These are phyloP conservation scores for Peucedramus taeniatus DNA, from an alignment of 2,113 vertebrate species.

Conservation along the genomic window DNA sequence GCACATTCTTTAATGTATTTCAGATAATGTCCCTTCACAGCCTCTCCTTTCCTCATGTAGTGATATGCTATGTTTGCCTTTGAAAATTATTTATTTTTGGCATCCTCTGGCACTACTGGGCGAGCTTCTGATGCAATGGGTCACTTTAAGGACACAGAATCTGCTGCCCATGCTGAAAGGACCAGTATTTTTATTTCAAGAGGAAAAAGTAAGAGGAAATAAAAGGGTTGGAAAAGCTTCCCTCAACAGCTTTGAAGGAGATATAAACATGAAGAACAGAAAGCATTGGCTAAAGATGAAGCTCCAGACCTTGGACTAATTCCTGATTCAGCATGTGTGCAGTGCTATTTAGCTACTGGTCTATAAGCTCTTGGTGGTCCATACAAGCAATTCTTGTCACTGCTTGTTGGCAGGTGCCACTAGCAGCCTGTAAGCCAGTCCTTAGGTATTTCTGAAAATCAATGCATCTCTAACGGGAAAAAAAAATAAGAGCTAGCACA, in stretches of 20 bases:
- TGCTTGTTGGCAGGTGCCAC: neutral
- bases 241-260: slow-evolving; percentile 33
- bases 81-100: neutral
- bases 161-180: neutral
- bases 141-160: neutral
- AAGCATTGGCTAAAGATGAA: neutral
- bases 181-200: neutral
- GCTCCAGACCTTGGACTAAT: neutral
- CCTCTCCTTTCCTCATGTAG: neutral
- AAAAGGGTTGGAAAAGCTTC: slow-evolving; percentile 9
- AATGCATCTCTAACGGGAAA: fast-evolving
- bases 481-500: neutral
- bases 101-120: neutral
- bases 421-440: neutral
- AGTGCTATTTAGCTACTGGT: neutral
- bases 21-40: neutral
- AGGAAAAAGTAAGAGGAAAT: neutral
- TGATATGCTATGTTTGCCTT: neutral
- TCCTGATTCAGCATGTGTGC: neutral
- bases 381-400: neutral
- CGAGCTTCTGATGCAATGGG: neutral
- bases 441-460: neutral
- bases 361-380: neutral
- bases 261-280: neutral
- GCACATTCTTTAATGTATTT: neutral